Conservation (phyloP, 2,113 vertebrate genomes). For the Sinocyclocheilus anshuiensis region DNA sequence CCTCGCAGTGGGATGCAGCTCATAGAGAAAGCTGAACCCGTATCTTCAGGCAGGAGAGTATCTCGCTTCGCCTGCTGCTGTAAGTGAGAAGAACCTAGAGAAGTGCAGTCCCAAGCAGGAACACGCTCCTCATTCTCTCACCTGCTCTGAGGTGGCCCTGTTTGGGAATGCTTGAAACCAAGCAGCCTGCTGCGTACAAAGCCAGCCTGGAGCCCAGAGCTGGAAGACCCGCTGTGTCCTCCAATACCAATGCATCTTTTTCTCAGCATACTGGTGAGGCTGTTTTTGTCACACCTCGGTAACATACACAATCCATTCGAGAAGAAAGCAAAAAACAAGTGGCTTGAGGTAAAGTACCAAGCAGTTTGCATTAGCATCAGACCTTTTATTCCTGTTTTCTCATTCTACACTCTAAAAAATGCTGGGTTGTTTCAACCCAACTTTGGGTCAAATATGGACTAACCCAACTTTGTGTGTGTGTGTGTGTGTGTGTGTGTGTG, state of each 20-base stretch:
- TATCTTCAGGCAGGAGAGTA: slow-evolving; percentile 39
- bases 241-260: slow-evolving; percentile 6
- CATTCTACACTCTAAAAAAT: slow-evolving; percentile 24
- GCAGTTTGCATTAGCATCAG: background rate
- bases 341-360: slow-evolving; percentile 34
- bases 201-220: background rate
- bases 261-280: slow-evolving; percentile 5
- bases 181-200: slow-evolving; percentile 20
- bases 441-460: too few species aligned
- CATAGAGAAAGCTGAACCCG: slow-evolving; percentile 27
- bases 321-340: slow-evolving; percentile 27
- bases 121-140: slow-evolving; percentile 48
- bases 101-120: slow-evolving; percentile 4
- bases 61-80: slow-evolving; percentile 15
- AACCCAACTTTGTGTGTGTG: background rate
- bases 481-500: slow-evolving; percentile 2
- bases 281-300: slow-evolving; percentile 24
- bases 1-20: slow-evolving; percentile 27
- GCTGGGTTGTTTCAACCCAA: too few species aligned
- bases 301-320: slow-evolving; percentile 30
- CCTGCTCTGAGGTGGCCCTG: slow-evolving; percentile 17
- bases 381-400: background rate
- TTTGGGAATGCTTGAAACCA: slow-evolving; percentile 8
- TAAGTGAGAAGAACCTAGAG: slow-evolving; percentile 38
- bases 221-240: slow-evolving; percentile 27